phyloP scores from a whole-genome alignment of 2,797 vertebrate species.

The Meriones psammophilus region DNA sequence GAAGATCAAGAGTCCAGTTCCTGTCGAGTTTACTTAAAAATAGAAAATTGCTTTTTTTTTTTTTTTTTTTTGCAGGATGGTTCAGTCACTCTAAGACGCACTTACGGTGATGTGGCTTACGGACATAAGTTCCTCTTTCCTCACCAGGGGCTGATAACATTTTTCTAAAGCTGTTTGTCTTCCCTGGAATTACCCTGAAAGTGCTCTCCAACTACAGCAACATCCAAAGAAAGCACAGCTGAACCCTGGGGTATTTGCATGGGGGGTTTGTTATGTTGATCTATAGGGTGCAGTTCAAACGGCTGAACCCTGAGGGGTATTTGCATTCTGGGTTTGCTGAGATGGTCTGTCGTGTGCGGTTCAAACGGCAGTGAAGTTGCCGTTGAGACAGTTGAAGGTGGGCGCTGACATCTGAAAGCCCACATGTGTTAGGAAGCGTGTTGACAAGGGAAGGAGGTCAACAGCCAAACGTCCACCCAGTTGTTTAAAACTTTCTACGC shows the following conservation, averaged over 20 bases:
- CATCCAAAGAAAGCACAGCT: neutral
- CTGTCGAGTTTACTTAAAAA: constrained; percentile 70
- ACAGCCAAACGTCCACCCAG: neutral
- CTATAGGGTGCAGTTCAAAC: constrained; percentile 18
- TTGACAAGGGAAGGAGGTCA: constrained; percentile 66
- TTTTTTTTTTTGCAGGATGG: neutral
- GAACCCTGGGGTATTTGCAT: neutral
- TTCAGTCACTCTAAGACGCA: neutral
- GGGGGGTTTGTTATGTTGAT: too few species aligned
- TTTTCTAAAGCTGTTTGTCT: neutral
- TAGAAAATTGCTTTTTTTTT: constrained; percentile 48
- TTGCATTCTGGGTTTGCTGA: too few species aligned
- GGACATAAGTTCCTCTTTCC: neutral
- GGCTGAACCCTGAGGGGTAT: neutral
- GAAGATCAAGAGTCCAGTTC: neutral
- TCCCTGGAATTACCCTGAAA: constrained; percentile 34
- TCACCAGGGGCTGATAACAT: neutral
- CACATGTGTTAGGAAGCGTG: neutral
- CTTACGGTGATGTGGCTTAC: neutral
- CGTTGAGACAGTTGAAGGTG: constrained; percentile 19
- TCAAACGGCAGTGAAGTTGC: constrained; percentile 75
- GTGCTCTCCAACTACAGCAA: neutral
- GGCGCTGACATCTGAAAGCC: constrained; percentile 77
- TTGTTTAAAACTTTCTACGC: neutral
- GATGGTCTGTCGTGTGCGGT: neutral